Evolutionary conservation across 2,797 vertebrate species (phyloP).

Genomic region (Remorina albescens): DNA sequence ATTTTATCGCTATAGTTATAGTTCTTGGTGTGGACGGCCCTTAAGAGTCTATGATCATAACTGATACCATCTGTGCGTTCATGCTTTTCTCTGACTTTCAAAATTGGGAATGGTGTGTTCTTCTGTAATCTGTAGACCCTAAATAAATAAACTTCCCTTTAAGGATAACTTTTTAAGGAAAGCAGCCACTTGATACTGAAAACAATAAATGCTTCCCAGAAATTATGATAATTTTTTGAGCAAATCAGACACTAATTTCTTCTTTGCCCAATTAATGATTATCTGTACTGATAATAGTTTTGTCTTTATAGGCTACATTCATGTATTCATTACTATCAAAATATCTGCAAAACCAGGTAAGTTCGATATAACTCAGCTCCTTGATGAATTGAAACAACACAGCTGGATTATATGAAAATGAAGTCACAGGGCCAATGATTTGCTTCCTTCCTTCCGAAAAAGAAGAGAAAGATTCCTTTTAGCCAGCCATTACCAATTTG

Average conservation of each 20-base stretch:
- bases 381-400: not conserved
- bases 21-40: too few relatives aligned
- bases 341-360: conserved; percentile 84
- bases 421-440: fast-evolving
- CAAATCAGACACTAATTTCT: not conserved
- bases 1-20: too few relatives aligned
- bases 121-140: not conserved
- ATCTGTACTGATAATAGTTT: not conserved
- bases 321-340: conserved; percentile 71
- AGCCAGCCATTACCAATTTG: not conserved
- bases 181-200: too few relatives aligned
- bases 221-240: not conserved
- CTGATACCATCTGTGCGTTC: not conserved
- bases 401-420: not conserved
- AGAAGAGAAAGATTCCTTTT: not conserved
- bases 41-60: not conserved
- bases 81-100: not conserved
- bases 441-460: not conserved
- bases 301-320: conserved; percentile 77
- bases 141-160: too few relatives aligned
- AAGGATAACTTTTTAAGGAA: too few relatives aligned
- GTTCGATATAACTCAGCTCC: not conserved
- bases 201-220: not conserved
- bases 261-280: too few relatives aligned
- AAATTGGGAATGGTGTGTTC: not conserved